Percentiles rank a stretch among this genome's conserved stretches.
Conservation (phyloP, 2,113 vertebrate genomes). For the Cairina moschata region DNA sequence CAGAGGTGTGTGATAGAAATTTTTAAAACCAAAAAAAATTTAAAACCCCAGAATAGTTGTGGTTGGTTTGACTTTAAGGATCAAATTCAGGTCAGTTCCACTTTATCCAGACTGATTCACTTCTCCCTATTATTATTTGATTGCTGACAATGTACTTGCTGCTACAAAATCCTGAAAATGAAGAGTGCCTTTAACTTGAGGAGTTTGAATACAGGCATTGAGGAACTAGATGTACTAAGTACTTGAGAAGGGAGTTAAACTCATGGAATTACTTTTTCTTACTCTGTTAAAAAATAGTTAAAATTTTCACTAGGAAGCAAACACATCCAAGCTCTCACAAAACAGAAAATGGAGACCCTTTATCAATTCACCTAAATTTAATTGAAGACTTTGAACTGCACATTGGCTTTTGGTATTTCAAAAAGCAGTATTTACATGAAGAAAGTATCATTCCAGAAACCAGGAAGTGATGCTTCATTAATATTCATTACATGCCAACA, state of each 20-base stretch:
- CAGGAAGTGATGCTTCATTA: slow-evolving; percentile 61
- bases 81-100: slow-evolving; percentile 23
- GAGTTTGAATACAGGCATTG: background rate
- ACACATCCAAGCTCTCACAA: background rate
- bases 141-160: background rate
- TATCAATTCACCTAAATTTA: slow-evolving; percentile 4
- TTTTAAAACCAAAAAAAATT: background rate
- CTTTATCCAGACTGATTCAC: background rate
- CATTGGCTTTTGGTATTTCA: background rate
- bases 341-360: background rate
- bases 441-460: slow-evolving; percentile 56
- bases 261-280: background rate
- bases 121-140: background rate
- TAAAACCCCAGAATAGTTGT: background rate
- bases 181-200: background rate
- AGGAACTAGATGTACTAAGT: background rate
- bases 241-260: background rate
- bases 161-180: background rate
- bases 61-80: slow-evolving; percentile 22
- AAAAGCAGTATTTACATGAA: slow-evolving; percentile 62
- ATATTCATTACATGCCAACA: slow-evolving; percentile 67
- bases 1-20: slow-evolving; percentile 12
- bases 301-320: background rate
- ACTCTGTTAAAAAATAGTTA: background rate
- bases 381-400: slow-evolving; percentile 17